Base-by-base conservation (phyloP, 2,113 vertebrate species). In the Psilopsiagon aymara region DNA sequence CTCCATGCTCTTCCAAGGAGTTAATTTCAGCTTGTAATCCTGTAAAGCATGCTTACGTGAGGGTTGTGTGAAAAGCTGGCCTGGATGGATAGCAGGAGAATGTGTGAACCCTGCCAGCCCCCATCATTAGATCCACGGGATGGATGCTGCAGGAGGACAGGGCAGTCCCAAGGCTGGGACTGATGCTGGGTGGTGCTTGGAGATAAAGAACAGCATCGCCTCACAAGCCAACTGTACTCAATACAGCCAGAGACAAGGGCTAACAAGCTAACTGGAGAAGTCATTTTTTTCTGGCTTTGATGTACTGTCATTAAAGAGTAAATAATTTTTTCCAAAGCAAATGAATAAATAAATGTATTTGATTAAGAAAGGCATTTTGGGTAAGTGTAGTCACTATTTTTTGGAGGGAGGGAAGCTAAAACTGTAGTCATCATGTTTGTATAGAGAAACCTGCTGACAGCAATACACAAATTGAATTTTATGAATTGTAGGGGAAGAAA, bases 141-240 rank as follows among this genome's bases (percentile, higher is more conserved):
- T 13, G 73, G 52, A 10, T 62, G 49, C 39, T 43, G 24, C 37
- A 4, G 47, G 12, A 41, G 63, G 23, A 17, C 28, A 35, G 33
- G 43, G 35, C 57, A 55, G 7, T 6, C 13, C 37, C 3, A 46
- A 49, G 68, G 23, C 70, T 52, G 60, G 33, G 41, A 3, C 24
- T 64, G 52, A 2, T 28, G 24, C 25, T 39, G 23, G 7, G 28
- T 21, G 18, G 14, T 27, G 16, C 62, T 63, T 47, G 60, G 47
- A 90, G n/a, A 13, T 52, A 11, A 39, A 29, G 27, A 79, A 12
- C 23, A 20, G 44, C 29, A 8, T 49, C 62, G 76, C 64, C 46
- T 15, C n/a, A 31, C 0, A 0, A 80, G 31, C n/a, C 46, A 33
- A 28, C 41, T 41, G 35, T 41, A 6, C n/a, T 37, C 17, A 3